phyloP scores from a whole-genome alignment of 2,113 vertebrate genomes.

The Seriola quinqueradiata region DNA sequence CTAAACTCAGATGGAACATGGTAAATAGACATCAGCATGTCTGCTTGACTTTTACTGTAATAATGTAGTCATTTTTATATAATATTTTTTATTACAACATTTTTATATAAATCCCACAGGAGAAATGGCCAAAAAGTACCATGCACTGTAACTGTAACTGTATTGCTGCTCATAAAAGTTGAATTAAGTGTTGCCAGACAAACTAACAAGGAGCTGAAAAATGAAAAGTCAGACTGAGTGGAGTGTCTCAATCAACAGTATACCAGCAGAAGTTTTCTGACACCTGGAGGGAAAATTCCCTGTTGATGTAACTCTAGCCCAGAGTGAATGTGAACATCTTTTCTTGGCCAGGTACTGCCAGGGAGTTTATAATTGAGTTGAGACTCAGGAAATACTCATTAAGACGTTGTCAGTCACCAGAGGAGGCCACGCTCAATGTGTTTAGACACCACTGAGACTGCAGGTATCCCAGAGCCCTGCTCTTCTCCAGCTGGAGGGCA shows the following conservation, averaged over 20 bases:
- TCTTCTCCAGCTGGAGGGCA: slow-evolving; percentile 79
- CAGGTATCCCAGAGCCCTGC: slow-evolving; percentile 68
- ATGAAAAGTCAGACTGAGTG: slow-evolving; percentile 15
- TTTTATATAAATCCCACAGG: not conserved
- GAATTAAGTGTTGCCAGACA: slow-evolving; percentile 45
- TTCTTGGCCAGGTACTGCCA: slow-evolving; percentile 55
- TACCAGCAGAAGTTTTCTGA: slow-evolving; percentile 51
- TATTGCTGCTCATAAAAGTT: not conserved
- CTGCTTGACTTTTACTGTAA: too few species aligned
- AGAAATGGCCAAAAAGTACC: not conserved
- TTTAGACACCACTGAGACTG: slow-evolving; percentile 77
- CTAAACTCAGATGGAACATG: too few species aligned
- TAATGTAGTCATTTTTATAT: too few species aligned
- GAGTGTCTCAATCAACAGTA: slow-evolving; percentile 57
- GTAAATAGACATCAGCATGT: not conserved
- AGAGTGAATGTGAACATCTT: slow-evolving; percentile 51
- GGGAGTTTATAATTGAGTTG: slow-evolving; percentile 77
- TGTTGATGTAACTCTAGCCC: slow-evolving; percentile 35
- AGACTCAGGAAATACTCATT: slow-evolving; percentile 81
- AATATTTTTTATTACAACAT: too few species aligned
- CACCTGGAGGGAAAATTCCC: slow-evolving; percentile 61
- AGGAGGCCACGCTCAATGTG: slow-evolving; percentile 69
- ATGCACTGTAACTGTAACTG: not conserved
- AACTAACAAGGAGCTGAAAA: slow-evolving; percentile 43
- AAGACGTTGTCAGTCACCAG: slow-evolving; percentile 82